These are phyloP conservation scores for Branchipolynoe longqiensis DNA, from an alignment of 2,888 invertebrate species.

Conservation along the genomic window DNA sequence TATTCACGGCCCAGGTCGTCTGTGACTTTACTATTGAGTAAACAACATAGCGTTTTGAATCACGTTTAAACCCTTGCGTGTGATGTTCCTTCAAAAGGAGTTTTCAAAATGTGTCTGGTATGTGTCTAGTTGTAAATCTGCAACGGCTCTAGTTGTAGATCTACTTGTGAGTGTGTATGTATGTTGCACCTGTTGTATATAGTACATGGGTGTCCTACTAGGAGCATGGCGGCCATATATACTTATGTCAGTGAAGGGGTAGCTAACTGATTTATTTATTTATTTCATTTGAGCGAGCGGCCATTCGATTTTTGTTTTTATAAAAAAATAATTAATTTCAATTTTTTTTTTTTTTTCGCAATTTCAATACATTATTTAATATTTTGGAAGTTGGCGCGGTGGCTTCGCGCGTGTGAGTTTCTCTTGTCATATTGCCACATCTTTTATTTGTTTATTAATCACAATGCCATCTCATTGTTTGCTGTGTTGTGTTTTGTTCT, in stretches of 20 bases:
- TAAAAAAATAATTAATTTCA: not conserved
- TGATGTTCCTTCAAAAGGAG: slow-evolving; percentile 24
- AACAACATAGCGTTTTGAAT: too few relatives aligned
- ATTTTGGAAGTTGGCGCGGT: too few relatives aligned
- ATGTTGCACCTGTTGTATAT: slow-evolving; percentile 8
- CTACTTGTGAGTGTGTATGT: not conserved
- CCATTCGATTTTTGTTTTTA: not conserved
- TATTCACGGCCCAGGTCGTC: too few relatives aligned
- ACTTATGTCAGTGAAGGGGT: not conserved
- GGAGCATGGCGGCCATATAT: not conserved
- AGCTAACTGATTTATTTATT: not conserved
- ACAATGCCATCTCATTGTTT: too few relatives aligned
- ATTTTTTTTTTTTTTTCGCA: not conserved
- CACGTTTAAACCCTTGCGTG: not conserved
- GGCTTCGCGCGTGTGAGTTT: too few relatives aligned
- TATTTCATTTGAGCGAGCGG: not conserved
- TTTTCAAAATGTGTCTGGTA: slow-evolving; percentile 15
- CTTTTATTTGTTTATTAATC: not conserved
- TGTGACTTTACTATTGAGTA: too few relatives aligned
- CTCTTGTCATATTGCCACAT: too few relatives aligned
- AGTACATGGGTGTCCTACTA: slow-evolving; percentile 6
- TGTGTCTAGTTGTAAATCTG: too few relatives aligned
- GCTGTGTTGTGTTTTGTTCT: too few relatives aligned
- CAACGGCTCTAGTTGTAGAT: not conserved
- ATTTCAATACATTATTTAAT: too few relatives aligned